Evolutionary conservation across 37 sponge, comb jelly and placozoan genomes (phyloP), one percentile per base, ranked within the genome.

Genomic region (Hexactinellida sp.): DNA sequence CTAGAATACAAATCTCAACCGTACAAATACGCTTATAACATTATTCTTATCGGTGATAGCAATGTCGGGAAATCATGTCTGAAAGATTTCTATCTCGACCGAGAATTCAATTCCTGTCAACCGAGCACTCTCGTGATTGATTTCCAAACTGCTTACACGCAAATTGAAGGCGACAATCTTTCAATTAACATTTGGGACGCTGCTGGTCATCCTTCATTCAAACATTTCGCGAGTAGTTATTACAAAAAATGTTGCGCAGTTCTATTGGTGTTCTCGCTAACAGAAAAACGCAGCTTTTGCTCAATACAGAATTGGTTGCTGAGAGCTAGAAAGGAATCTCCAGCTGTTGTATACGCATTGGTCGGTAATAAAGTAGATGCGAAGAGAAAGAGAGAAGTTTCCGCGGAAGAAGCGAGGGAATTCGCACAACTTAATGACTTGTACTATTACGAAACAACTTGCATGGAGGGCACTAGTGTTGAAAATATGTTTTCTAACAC

Each of bases 31-130:
- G 21, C 76, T 5, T 63, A 63, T 63, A 63, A 63, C 76, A 63
- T 63, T 32, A 63, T 63, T 21, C 76, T 63, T 25, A n/a, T 63
- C 30, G 76, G 76, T 3, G 76, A 63, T 63, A 63, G 76, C 76
- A 63, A 63, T 63, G 76, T 63, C 5, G 76, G 76, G 30, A 63
- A 63, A 63, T 63, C 76, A 25, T 63, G 76, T 23, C 34, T 63
- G 28, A 63, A 63, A n/a, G 76, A 63, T 63, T 63, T 7, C 13
- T 63, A 63, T 63, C 21, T 63, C 28, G 76, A 63, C 21, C 25
- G 76, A 10, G 76, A 63, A 28, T 63, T 63, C 76, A 63, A 63
- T n/a, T 63, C 76, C 21, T 63, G 76, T 63, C 76, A 63, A n/a
- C 76, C 76, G 1, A 63, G 76, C 13, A 63, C 76, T 25, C 30